Evolutionary conservation across 1,140 invertebrate genomes (phyloP).

Genomic region (Diachasma alloeum): DNA sequence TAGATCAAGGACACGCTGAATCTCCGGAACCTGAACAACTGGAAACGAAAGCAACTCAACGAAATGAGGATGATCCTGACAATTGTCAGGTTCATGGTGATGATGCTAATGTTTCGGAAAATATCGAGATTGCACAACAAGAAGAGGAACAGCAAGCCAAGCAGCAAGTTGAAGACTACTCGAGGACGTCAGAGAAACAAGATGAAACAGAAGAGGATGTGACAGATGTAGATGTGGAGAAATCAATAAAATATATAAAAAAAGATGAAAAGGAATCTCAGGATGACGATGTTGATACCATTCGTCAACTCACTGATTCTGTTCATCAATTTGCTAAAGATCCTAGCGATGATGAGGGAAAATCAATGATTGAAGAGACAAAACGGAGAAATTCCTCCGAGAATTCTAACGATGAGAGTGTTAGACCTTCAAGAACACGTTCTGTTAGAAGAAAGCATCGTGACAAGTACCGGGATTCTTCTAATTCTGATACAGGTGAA

Average conservation of each 20-base stretch:
- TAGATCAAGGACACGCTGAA: constrained; percentile 53
- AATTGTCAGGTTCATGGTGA: background rate
- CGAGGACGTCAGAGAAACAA: background rate
- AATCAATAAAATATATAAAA: background rate
- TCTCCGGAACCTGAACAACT: constrained; percentile 26
- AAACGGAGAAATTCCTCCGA: constrained; percentile 25
- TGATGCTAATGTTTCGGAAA: background rate
- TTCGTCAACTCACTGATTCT: constrained; percentile 41
- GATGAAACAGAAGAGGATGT: constrained; percentile 3
- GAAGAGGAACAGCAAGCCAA: background rate
- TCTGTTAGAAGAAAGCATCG: constrained; percentile 49
- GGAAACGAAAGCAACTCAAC: background rate
- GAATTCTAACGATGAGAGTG: constrained; percentile 41
- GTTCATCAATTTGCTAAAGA: constrained; percentile 37
- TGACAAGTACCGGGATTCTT: constrained; percentile 57
- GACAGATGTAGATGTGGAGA: background rate
- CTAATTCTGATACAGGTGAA: constrained; percentile 54
- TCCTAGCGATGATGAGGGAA: constrained; percentile 28
- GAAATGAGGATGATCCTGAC: background rate
- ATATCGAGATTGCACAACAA: background rate
- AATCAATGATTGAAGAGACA: constrained; percentile 18
- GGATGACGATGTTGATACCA: constrained; percentile 26
- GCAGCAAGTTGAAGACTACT: constrained; percentile 26
- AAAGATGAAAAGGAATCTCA: constrained; percentile 19
- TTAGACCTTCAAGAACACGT: constrained; percentile 33